Evolutionary conservation across 2,797 vertebrate species (phyloP).

Genomic region (Chelon auratus): DNA sequence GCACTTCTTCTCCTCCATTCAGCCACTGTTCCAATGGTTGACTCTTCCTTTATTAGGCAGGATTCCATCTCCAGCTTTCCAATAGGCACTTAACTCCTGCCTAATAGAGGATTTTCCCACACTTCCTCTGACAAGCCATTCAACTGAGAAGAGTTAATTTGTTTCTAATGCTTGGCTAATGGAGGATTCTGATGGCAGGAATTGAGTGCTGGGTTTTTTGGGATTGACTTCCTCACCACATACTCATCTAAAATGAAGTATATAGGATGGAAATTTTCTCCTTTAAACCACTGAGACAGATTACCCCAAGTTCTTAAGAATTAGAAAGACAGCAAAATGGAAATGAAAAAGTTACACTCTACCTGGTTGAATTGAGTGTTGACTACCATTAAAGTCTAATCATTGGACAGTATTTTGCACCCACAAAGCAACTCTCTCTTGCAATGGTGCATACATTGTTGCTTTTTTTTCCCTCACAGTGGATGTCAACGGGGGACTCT

Average conservation of each 20-base stretch:
- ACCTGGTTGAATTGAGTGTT: slow-evolving; percentile 42
- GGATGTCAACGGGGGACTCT: slow-evolving; percentile 69
- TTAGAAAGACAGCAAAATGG: slow-evolving; percentile 22
- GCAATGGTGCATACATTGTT: slow-evolving; percentile 58
- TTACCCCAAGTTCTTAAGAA: slow-evolving; percentile 46
- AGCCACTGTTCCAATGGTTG: slow-evolving; percentile 82
- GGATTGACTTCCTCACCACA: slow-evolving; percentile 70
- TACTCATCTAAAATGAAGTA: slow-evolving; percentile 65
- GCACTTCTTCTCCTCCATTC: slow-evolving; percentile 82
- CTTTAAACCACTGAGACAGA: slow-evolving; percentile 51
- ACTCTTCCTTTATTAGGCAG: slow-evolving; percentile 86
- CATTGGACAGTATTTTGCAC: slow-evolving; percentile 34
- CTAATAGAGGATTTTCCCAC: slow-evolving; percentile 87
- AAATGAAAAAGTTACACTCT: slow-evolving; percentile 58
- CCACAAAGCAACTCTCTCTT: slow-evolving; percentile 40
- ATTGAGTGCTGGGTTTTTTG: slow-evolving; percentile 72
- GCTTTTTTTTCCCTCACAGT: slow-evolving; percentile 51
- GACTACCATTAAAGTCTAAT: slow-evolving; percentile 46
- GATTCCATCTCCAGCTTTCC: slow-evolving; percentile 84
- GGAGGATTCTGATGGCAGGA: slow-evolving; percentile 80
- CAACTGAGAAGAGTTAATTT: slow-evolving; percentile 86
- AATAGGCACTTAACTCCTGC: slow-evolving; percentile 85
- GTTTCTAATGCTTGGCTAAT: slow-evolving; percentile 86
- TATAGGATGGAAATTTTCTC: slow-evolving; percentile 51
- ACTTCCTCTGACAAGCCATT: slow-evolving; percentile 84